phyloP scores from a whole-genome alignment of 2,113 vertebrate genomes.

The Saguinus imperator region DNA sequence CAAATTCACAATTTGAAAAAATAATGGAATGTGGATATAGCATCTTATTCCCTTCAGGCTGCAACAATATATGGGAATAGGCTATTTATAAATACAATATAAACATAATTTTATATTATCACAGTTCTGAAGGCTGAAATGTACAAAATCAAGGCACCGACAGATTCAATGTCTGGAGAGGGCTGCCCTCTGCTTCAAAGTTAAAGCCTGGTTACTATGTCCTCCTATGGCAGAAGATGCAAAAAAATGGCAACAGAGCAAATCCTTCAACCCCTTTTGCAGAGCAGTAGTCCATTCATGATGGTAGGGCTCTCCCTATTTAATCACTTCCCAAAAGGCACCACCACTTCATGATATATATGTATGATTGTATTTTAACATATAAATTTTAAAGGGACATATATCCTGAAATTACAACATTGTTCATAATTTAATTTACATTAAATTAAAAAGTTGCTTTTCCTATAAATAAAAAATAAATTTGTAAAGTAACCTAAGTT shows the following conservation, averaged over 20 bases:
- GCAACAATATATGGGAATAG: not conserved
- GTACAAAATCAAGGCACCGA: not conserved
- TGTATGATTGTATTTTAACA: not conserved
- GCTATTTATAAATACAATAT: not conserved
- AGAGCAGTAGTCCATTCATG: not conserved
- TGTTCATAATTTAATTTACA: not conserved
- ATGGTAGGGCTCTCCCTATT: not conserved
- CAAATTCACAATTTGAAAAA: not conserved
- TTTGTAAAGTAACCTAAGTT: not conserved
- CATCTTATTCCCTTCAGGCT: not conserved
- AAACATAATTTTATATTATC: not conserved
- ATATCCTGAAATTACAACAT: not conserved
- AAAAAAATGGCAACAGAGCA: not conserved
- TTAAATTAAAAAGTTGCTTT: not conserved
- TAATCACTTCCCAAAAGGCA: not conserved
- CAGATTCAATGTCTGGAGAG: not conserved
- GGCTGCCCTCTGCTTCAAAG: not conserved
- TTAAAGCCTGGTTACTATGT: not conserved
- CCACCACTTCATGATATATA: not conserved
- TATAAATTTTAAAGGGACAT: not conserved
- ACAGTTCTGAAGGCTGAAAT: not conserved
- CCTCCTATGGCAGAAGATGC: not conserved
- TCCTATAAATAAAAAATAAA: not conserved
- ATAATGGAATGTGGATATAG: not conserved
- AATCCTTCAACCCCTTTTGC: not conserved